Evolutionary conservation across 2,797 vertebrate species (phyloP).

Genomic region (Tragelaphus eurycerus): DNA sequence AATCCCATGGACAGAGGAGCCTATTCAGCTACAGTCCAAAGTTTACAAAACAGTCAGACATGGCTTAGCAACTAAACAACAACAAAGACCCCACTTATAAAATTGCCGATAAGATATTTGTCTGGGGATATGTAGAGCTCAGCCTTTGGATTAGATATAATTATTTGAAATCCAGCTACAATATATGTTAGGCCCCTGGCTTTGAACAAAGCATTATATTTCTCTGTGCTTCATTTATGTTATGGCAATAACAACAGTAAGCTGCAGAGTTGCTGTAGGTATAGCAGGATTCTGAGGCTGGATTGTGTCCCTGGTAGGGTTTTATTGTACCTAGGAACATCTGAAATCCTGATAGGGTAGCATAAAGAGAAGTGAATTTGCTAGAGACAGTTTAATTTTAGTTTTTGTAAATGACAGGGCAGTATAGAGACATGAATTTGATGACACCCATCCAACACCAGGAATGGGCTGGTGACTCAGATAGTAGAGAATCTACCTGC

Average conservation of each 20-base stretch:
- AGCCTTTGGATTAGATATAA: not conserved
- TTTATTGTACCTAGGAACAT: not conserved
- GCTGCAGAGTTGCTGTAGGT: not conserved
- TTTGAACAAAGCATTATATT: not conserved
- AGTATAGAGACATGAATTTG: not conserved
- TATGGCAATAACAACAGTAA: not conserved
- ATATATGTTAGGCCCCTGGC: not conserved
- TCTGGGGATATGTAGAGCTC: not conserved
- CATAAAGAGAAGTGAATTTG: not conserved
- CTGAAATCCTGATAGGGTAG: not conserved
- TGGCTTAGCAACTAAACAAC: not conserved
- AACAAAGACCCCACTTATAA: not conserved
- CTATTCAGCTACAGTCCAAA: not conserved
- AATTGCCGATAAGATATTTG: not conserved
- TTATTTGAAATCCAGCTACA: not conserved
- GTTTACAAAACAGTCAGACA: not conserved
- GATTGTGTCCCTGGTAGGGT: not conserved
- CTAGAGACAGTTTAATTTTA: not conserved
- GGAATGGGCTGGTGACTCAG: not conserved
- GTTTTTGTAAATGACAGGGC: not conserved
- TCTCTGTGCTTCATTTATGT: not conserved
- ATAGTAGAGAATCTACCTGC: not conserved
- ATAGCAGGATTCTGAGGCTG: not conserved
- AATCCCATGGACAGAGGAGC: not conserved
- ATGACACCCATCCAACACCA: fast-evolving